Conservation (phyloP, 2,113 vertebrate genomes). For the Parus major region DNA sequence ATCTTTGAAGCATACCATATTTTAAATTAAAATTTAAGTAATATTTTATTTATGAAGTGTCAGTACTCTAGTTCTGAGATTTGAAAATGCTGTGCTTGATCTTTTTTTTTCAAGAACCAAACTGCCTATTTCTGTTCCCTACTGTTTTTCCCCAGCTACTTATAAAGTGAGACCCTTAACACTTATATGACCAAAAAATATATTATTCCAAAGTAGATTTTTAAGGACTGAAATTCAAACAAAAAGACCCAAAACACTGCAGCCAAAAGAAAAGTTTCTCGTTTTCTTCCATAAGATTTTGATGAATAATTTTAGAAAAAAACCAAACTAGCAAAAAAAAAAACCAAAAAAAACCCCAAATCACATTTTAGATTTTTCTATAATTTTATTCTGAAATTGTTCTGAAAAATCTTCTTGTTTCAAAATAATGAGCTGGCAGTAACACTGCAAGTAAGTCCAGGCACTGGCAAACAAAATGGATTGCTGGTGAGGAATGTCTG, state of each 20-base stretch:
- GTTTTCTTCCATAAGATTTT: not conserved
- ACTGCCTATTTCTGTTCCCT: not conserved
- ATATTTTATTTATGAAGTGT: constrained; percentile 62
- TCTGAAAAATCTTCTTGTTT: not conserved
- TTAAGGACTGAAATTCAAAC: not conserved
- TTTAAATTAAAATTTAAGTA: constrained; percentile 63
- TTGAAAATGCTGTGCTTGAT: not conserved
- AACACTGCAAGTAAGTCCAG: constrained; percentile 2
- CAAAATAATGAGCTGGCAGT: not conserved
- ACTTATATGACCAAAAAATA: not conserved
- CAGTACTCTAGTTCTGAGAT: constrained; percentile 23
- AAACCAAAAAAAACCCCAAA: not conserved
- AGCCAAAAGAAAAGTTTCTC: not conserved
- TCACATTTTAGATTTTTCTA: not conserved
- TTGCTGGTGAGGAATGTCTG: not conserved
- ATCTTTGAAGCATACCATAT: constrained; percentile 42
- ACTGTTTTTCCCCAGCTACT: not conserved
- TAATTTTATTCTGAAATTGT: not conserved
- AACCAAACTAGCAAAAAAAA: not conserved
- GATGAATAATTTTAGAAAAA: not conserved
- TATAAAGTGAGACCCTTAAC: not conserved
- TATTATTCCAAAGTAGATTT: not conserved
- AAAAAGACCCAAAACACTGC: not conserved
- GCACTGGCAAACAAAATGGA: not conserved
- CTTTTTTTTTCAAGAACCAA: not conserved